Evolutionary conservation across 2,113 vertebrate genomes (phyloP), one percentile per base, ranked within the genome.

Genomic region (Willisornis vidua): DNA sequence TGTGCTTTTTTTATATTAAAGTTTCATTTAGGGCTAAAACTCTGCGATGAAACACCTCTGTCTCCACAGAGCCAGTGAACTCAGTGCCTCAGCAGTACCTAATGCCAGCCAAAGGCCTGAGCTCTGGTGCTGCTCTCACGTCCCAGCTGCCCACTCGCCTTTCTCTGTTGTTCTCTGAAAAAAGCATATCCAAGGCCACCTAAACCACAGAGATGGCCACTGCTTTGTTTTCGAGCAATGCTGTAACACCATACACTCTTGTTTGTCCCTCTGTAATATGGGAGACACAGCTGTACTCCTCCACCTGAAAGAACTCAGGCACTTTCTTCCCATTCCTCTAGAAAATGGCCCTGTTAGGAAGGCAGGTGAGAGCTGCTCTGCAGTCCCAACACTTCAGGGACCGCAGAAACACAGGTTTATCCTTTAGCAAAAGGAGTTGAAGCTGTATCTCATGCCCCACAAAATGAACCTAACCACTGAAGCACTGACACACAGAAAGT

Each of bases 81-180:
- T 9, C 3, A 0, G 26, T 25, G 25, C 14, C n/a, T 52, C 43
- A 58, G 4, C 35, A 91, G 51, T 52, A 31, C 59, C 54, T 49
- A 41, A 86, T 29, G 37, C 48, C 54, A 86, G 43, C 4, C 20
- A 76, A 52, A 7, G 39, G 33, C 37, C 33, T 46, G 41, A 59
- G 49, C 24, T 67, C 48, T 3, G 7, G 16, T 7, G 7, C 1
- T 39, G 33, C 19, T 72, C 35, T 71, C 43, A 43, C 19, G 39
- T 39, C 70, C 19, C 0, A 0, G 3, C 5, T 24, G 16, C 18
- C 37, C 2, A 3, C n/a, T 31, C 77, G 37, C 13, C 12, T 41
- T 85, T n/a, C 68, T 26, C 51, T 2, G 14, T 2, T 62, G 3
- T 43, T 66, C 28, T 22, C 61, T 26, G 39, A 35, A 81, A 62